A percentile compares a stretch with the other conserved stretches of the same genome.
phyloP scores from a whole-genome alignment of 2,113 vertebrate species.

The Galeopterus variegatus region DNA sequence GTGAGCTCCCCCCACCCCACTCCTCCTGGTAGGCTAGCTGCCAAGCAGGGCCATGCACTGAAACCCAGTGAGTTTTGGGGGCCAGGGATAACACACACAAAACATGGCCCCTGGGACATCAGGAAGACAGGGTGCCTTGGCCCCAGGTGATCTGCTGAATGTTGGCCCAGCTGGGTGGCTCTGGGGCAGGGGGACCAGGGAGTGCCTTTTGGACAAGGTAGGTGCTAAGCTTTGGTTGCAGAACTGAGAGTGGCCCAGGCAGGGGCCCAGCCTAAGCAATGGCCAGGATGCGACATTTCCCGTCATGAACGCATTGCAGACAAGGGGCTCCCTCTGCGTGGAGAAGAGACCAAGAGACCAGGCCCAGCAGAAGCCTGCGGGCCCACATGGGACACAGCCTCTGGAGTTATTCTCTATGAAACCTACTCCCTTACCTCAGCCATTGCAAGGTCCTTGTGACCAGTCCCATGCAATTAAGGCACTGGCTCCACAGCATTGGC shows the following conservation, averaged over 20 bases:
- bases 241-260: neutral
- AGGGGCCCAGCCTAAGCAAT: neutral
- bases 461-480: neutral
- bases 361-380: neutral
- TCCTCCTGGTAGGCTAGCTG: neutral
- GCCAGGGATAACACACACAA: neutral
- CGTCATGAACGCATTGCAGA: too few species aligned
- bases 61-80: neutral
- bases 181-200: neutral
- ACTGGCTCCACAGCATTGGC: accelerated
- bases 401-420: neutral
- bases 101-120: neutral
- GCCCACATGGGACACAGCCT: accelerated
- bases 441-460: neutral
- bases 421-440: neutral
- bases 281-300: neutral
- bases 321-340: neutral
- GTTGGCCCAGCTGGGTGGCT: neutral
- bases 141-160: neutral
- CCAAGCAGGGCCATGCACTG: neutral
- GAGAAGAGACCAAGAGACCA: neutral
- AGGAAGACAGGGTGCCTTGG: neutral
- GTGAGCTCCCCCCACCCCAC: neutral
- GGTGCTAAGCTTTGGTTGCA: neutral
- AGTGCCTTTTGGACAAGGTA: neutral